Evolutionary conservation across 2,888 invertebrate species (phyloP).

Genomic region (Meiosimyza platycephala): DNA sequence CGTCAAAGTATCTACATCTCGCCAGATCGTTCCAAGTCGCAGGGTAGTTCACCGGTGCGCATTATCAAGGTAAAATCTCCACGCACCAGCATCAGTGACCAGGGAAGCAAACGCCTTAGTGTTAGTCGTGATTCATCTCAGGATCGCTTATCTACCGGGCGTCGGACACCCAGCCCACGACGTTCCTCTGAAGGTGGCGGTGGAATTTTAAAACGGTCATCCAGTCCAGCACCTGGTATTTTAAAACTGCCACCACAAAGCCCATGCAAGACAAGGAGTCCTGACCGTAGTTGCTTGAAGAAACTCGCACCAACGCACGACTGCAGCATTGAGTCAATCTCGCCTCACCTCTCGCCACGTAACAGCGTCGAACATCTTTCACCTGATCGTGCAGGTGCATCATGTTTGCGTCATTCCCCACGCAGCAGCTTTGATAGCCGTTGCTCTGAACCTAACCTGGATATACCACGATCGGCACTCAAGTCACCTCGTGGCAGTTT

Average conservation of each 20-base stretch:
- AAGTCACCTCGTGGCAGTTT: constrained; percentile 60
- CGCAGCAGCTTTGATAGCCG: constrained; percentile 66
- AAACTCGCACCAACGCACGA: constrained; percentile 63
- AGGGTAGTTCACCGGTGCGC: constrained; percentile 65
- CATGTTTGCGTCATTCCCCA: constrained; percentile 63
- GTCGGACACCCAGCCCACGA: constrained; percentile 64
- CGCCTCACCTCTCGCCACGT: constrained; percentile 64
- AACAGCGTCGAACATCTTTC: constrained; percentile 65
- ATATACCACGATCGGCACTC: constrained; percentile 54
- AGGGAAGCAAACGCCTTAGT: constrained; percentile 59
- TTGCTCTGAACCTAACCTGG: constrained; percentile 62
- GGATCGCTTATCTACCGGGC: constrained; percentile 59
- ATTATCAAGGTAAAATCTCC: constrained; percentile 69
- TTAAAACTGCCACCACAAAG: constrained; percentile 62
- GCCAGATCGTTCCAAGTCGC: constrained; percentile 66
- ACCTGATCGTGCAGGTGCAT: constrained; percentile 58
- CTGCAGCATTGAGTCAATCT: constrained; percentile 62
- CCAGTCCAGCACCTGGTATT: constrained; percentile 60
- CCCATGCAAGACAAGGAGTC: constrained; percentile 64
- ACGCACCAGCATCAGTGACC: constrained; percentile 71
- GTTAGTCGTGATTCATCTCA: constrained; percentile 65
- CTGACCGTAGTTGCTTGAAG: constrained; percentile 65
- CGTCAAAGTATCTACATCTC: constrained; percentile 73
- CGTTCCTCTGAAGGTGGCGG: constrained; percentile 65
- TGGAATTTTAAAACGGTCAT: constrained; percentile 63